A percentile compares a stretch with the other conserved stretches of the same genome.
Conservation (phyloP, 2,888 invertebrate genomes). For the Hydrotaea diabolus region DNA sequence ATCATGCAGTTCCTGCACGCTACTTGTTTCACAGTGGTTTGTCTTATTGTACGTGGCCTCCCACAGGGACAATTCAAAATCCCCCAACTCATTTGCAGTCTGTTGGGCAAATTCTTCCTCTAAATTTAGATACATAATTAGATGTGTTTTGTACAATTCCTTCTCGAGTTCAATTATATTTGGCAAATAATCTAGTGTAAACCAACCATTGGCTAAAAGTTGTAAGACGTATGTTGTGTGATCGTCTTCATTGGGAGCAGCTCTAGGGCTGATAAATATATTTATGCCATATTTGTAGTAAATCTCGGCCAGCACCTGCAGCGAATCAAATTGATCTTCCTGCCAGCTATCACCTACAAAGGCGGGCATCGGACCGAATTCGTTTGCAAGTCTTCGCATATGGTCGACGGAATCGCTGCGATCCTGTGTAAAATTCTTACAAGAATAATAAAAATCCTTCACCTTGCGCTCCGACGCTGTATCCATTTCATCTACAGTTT, state of each 20-base stretch:
- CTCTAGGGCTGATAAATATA: too few species aligned
- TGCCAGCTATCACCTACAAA: conserved; percentile 37
- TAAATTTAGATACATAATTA: too few species aligned
- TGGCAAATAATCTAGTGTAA: too few species aligned
- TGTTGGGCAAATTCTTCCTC: too few species aligned
- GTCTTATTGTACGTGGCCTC: too few species aligned
- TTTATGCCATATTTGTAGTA: conserved; percentile 51
- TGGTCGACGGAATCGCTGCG: conserved; percentile 57
- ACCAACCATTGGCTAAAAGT: too few species aligned
- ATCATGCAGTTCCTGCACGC: conserved; percentile 53
- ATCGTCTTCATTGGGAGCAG: too few species aligned
- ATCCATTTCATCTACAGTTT: neutral
- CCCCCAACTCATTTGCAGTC: too few species aligned
- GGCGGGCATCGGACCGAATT: neutral
- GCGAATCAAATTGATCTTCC: conserved; percentile 59
- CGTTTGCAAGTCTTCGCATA: conserved; percentile 69
- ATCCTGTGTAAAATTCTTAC: conserved; percentile 64
- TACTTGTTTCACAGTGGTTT: too few species aligned
- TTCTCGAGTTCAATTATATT: too few species aligned
- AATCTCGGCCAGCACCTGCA: conserved; percentile 55
- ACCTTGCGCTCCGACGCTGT: conserved; percentile 71
- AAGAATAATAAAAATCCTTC: conserved; percentile 76
- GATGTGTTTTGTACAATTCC: too few species aligned
- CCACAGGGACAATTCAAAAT: conserved; percentile 48
- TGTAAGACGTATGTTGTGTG: too few species aligned